These are phyloP conservation scores for Orientallactaga bullata DNA, from an alignment of 2,113 vertebrate genomes.

Conservation along the genomic window DNA sequence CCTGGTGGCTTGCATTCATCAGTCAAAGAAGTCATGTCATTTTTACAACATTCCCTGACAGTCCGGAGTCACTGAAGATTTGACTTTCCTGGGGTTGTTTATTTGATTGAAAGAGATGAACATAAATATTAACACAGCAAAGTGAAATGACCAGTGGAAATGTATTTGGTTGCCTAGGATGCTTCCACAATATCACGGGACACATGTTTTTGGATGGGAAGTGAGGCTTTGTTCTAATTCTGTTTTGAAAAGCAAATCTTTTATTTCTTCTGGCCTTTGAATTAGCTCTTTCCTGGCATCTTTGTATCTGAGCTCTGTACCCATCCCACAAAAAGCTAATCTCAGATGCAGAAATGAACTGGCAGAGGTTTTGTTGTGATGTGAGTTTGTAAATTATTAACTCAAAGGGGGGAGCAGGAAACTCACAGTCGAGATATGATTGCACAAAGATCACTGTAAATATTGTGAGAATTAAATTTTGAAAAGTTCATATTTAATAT, in stretches of 20 bases:
- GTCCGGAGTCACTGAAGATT: neutral
- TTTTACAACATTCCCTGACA: neutral
- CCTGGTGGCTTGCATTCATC: neutral
- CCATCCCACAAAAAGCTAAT: conserved; percentile 17
- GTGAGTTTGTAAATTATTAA: conserved; percentile 2
- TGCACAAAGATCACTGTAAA: conserved; percentile 61
- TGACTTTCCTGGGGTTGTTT: conserved; percentile 43
- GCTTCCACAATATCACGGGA: conserved; percentile 42
- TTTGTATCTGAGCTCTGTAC: neutral
- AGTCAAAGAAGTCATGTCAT: neutral
- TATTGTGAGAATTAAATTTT: conserved; percentile 59
- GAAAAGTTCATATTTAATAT: conserved; percentile 67
- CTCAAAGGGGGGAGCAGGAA: neutral
- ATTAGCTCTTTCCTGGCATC: conserved; percentile 12
- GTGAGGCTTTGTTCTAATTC: conserved; percentile 44
- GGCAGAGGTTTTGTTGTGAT: neutral
- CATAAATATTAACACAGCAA: conserved; percentile 26
- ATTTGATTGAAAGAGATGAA: conserved; percentile 46
- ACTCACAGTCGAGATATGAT: neutral
- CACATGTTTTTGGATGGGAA: conserved; percentile 48
- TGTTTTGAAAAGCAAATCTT: conserved; percentile 39
- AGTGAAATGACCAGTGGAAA: neutral
- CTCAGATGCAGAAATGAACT: neutral
- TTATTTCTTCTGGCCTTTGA: conserved; percentile 55
- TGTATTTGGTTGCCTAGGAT: conserved; percentile 21